These are phyloP conservation scores for Ophiothrix spiculata DNA, from an alignment of 35 echinoderm and acorn worm genomes.

Conservation along the genomic window DNA sequence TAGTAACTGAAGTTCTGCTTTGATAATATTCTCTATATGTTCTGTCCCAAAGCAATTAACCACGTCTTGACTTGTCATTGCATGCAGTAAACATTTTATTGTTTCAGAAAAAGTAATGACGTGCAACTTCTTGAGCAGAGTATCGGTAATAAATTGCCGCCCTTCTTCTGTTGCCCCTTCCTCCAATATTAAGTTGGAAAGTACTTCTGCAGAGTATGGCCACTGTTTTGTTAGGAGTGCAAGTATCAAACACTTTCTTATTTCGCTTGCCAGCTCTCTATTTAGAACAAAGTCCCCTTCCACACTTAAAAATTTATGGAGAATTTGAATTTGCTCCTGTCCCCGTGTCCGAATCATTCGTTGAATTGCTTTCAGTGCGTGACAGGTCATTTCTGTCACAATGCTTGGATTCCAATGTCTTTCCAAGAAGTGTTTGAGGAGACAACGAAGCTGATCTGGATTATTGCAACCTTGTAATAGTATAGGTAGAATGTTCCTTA, in stretches of 20 bases:
- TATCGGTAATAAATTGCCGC: background rate
- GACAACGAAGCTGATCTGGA: background rate
- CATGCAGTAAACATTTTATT: background rate
- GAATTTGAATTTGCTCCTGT: too few relatives aligned
- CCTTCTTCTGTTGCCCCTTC: background rate
- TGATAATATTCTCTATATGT: background rate
- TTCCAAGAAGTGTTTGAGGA: background rate
- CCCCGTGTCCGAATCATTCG: too few relatives aligned
- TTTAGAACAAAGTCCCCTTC: too few relatives aligned
- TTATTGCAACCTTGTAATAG: background rate
- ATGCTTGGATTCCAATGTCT: background rate
- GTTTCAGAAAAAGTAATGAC: background rate
- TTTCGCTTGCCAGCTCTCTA: too few relatives aligned
- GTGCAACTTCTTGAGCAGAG: background rate
- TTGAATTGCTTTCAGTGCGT: background rate
- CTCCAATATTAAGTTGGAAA: background rate
- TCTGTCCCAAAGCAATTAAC: background rate
- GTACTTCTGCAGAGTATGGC: background rate
- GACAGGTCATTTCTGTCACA: background rate
- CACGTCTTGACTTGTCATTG: background rate
- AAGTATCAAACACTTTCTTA: background rate
- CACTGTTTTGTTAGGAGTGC: background rate
- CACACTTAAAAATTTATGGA: too few relatives aligned
- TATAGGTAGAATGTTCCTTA: background rate
- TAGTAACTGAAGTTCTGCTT: background rate